These are phyloP conservation scores for Littorina saxatilis DNA, from an alignment of 1,140 invertebrate genomes.

Conservation along the genomic window DNA sequence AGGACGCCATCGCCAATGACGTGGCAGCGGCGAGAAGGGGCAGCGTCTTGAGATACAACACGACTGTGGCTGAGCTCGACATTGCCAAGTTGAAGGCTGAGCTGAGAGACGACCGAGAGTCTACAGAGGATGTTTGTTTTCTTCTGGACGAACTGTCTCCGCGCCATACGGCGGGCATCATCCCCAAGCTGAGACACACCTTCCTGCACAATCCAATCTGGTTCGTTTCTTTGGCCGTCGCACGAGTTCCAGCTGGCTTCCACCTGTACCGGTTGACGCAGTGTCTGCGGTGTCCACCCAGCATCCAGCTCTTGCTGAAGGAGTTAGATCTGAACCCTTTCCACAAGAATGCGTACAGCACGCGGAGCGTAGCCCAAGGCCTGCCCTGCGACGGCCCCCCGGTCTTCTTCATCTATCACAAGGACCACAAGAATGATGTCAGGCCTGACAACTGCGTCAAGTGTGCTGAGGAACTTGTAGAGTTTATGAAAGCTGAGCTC, in stretches of 20 bases:
- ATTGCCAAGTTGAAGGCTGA: background rate
- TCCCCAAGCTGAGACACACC: background rate
- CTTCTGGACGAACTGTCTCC: background rate
- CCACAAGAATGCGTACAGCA: background rate
- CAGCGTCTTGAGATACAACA: background rate
- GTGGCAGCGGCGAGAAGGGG: background rate
- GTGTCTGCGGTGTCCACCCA: background rate
- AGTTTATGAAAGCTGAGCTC: background rate
- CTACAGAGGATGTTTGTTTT: background rate
- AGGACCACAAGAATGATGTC: background rate
- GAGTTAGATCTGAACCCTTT: conserved; percentile 15
- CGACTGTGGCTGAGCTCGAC: background rate
- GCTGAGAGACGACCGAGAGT: background rate
- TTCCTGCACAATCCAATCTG: background rate
- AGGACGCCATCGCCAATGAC: background rate
- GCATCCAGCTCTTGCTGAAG: conserved; percentile 8
- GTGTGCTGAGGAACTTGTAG: background rate
- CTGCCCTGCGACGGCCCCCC: conserved; percentile 6
- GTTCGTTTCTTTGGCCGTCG: background rate
- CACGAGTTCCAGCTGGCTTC: background rate
- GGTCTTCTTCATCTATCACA: background rate
- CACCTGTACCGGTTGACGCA: background rate
- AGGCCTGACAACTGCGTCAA: background rate
- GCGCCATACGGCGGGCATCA: background rate
- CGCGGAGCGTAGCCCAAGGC: background rate